Conservation (phyloP, 2,888 invertebrate genomes). For the Xestia rhomboidea region DNA sequence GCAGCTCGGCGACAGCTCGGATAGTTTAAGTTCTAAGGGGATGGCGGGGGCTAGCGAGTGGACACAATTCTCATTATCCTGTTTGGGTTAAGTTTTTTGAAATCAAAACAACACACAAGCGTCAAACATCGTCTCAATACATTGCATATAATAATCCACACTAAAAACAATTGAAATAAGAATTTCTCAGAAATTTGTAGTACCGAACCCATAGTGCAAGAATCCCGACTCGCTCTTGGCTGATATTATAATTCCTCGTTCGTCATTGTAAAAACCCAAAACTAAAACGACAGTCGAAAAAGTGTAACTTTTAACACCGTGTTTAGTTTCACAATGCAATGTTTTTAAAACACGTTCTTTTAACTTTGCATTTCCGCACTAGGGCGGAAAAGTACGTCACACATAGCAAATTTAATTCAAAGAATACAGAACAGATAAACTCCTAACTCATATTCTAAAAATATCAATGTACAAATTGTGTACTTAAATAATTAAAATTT, state of each 20-base stretch:
- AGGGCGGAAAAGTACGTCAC: not conserved
- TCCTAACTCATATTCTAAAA: not conserved
- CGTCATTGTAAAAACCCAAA: constrained; percentile 14
- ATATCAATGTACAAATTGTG: not conserved
- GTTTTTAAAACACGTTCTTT: not conserved
- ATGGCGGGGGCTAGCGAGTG: not conserved
- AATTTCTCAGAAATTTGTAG: not conserved
- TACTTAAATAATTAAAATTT: not conserved
- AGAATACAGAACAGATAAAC: not conserved
- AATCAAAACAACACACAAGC: not conserved
- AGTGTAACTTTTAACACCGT: not conserved
- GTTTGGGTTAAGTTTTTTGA: not conserved
- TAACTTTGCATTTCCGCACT: not conserved
- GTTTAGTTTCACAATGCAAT: not conserved
- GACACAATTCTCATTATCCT: not conserved
- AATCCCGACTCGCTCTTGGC: not conserved
- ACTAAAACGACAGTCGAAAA: not conserved
- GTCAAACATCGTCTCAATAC: not conserved
- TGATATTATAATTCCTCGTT: not conserved
- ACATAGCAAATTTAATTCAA: not conserved
- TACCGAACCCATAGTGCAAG: not conserved
- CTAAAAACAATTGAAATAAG: not conserved
- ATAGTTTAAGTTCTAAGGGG: not conserved
- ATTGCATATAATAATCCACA: not conserved
- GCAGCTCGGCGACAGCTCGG: no score